phyloP scores from a whole-genome alignment of 2,888 invertebrate species.

The Lasioglossum zephyrum region DNA sequence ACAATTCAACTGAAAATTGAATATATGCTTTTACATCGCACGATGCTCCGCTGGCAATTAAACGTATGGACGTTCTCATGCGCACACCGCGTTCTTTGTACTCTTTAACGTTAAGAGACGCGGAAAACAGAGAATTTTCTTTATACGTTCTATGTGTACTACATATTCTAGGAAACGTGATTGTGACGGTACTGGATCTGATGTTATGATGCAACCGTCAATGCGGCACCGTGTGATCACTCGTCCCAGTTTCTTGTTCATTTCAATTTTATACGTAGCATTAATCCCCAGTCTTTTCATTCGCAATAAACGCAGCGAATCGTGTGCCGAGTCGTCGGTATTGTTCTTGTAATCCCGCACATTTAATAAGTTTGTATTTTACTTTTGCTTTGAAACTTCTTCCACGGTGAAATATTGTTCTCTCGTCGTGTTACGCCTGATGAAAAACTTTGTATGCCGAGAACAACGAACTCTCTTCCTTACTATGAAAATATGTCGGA shows the following conservation, averaged over 20 bases:
- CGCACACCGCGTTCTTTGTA: background rate
- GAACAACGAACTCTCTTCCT: constrained; percentile 10
- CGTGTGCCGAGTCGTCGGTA: background rate
- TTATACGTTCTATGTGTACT: background rate
- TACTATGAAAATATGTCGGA: constrained; percentile 27
- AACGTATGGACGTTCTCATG: background rate
- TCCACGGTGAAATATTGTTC: background rate
- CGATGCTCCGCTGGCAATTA: background rate
- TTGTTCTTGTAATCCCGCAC: background rate
- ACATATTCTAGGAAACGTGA: background rate
- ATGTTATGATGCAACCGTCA: background rate
- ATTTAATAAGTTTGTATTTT: constrained; percentile 13
- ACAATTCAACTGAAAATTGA: background rate
- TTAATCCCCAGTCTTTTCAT: background rate
- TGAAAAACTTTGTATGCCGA: constrained; percentile 30
- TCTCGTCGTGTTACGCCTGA: background rate
- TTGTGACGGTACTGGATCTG: background rate
- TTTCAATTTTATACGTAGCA: background rate
- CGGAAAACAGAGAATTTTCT: background rate
- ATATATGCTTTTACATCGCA: background rate
- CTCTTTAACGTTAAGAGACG: background rate
- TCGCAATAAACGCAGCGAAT: constrained; percentile 4
- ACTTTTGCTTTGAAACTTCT: constrained; percentile 5
- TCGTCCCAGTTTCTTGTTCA: background rate
- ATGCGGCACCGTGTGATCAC: background rate